These are phyloP conservation scores for Loris lydekkerianus DNA, from an alignment of 2,797 vertebrate genomes.

Conservation along the genomic window DNA sequence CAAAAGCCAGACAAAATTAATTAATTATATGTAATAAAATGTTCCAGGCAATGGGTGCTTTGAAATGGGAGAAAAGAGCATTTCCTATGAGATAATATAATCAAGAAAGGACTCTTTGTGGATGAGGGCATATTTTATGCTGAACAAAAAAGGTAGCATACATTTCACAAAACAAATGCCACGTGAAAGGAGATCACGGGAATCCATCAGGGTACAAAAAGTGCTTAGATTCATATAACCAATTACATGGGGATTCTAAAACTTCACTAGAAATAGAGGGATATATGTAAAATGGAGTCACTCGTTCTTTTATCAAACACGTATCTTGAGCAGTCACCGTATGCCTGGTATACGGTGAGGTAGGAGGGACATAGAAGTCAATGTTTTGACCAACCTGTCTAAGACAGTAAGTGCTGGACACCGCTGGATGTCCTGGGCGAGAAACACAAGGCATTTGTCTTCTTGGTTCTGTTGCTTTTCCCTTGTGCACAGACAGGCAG, in stretches of 20 bases:
- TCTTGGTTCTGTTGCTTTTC: neutral
- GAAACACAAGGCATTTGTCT: neutral
- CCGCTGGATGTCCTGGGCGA: neutral
- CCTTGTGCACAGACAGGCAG: neutral
- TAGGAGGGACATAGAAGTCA: neutral
- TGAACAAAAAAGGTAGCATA: constrained; percentile 36
- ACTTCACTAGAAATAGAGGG: neutral
- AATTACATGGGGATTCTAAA: neutral
- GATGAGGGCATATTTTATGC: constrained; percentile 37
- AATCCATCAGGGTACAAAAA: neutral
- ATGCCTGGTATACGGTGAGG: neutral
- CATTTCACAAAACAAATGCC: constrained; percentile 26
- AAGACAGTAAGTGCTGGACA: neutral
- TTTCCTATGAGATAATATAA: constrained; percentile 17
- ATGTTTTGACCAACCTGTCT: neutral
- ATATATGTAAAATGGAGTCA: neutral
- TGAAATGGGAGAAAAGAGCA: constrained; percentile 58
- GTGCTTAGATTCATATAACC: neutral
- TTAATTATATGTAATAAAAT: constrained; percentile 69
- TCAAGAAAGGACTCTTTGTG: constrained; percentile 51
- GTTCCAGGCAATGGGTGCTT: constrained; percentile 39
- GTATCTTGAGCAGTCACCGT: neutral
- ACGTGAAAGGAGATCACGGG: neutral
- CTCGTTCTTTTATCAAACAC: neutral
- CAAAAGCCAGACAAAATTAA: constrained; percentile 60